Evolutionary conservation across 2,797 vertebrate genomes (phyloP), one percentile per base, ranked within the genome.

Genomic region (Sandelia bainsii): DNA sequence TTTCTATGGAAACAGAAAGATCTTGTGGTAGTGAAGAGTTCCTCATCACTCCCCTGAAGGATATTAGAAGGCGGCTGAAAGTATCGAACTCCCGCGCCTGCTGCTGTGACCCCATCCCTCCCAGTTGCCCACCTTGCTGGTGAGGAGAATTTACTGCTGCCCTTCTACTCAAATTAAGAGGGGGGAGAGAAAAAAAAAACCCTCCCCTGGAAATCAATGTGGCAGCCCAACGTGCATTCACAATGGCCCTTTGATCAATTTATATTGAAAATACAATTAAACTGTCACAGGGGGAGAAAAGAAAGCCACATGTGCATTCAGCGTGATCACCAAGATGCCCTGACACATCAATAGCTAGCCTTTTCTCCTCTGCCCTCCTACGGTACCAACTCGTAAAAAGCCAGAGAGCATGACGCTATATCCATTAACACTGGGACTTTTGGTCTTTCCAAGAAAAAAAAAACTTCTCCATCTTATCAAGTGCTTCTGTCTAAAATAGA

Each of bases 181-280:
- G 14, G 4, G 9, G 12, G 39, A 9, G 22, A 19, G 44, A 19
- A 14, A 34, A 42, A 69, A 61, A 69, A 71, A 82, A 72, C 72
- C 10, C 64, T 74, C 77, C 69, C 59, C 56, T 8, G 19, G 77
- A 92, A 93, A 92, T 93, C 91, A 89, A 93, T 94, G 85, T 81
- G 76, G 86, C 77, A 87, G 80, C 83, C 86, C 80, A 48, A 86
- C 72, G 57, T 83, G 87, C 80, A 84, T 88, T 82, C 84, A 89
- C 92, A 87, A 93, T 76, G 84, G 80, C 80, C 83, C 81, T 72
- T 49, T 81, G 85, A 92, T 93, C 91, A 89, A 94, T 94, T 84
- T 89, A 75, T 90, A 93, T 93, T 11, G 91, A 89, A 90, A 91
- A 93, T 90, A 86, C 91, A 93, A 93, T 93, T 91, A 92, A 91